Base-by-base conservation (phyloP, 2,113 vertebrate genomes). In the Todiramphus chloris region DNA sequence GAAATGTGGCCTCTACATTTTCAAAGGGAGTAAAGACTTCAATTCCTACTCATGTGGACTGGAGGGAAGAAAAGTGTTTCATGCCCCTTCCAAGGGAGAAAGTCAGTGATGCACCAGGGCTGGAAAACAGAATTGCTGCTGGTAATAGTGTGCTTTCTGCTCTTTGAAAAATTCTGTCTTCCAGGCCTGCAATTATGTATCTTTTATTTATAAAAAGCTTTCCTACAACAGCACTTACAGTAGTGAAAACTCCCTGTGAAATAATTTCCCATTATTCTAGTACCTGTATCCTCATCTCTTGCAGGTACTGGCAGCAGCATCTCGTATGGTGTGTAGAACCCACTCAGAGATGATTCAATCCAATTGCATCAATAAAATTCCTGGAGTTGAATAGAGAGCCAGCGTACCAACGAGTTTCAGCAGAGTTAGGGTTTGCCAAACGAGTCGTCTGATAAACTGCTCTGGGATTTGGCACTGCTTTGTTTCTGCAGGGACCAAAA, bases 161-260 rank as follows among this genome's bases (percentile, higher is more conserved):
- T 76, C 82, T 77, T 37, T 43, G 60, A 30, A 76, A 66, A 59
- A 41, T 35, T 25, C 70, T 15, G 3, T 25, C 85, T 90, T 77
- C 83, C 55, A 89, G 91, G 62, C 51, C 33, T 84, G 48, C 30
- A 68, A 11, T 84, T 72, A 62, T 3, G 4, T 60, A 79, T 58
- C 58, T 89, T 94, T 79, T 91, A 31, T 87, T 93, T 66, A 68
- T 84, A 31, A 90, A 90, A 86, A n/a, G 35, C 16, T 69, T 28
- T 76, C 62, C 75, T 91, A 3, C 72, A 31, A 17, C 58, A 58
- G 82, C 48, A 46, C 50, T 85, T 14, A 7, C 1, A 39, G 24
- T 25, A 25, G 75, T 48, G 50, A 41, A 23, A 84, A 21, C 64
- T 25, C 16, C 6, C 73, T 39, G 56, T 64, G 74, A 69, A 35